Conservation (phyloP, 1,140 invertebrate genomes). For the Temnothorax curvispinosus region DNA sequence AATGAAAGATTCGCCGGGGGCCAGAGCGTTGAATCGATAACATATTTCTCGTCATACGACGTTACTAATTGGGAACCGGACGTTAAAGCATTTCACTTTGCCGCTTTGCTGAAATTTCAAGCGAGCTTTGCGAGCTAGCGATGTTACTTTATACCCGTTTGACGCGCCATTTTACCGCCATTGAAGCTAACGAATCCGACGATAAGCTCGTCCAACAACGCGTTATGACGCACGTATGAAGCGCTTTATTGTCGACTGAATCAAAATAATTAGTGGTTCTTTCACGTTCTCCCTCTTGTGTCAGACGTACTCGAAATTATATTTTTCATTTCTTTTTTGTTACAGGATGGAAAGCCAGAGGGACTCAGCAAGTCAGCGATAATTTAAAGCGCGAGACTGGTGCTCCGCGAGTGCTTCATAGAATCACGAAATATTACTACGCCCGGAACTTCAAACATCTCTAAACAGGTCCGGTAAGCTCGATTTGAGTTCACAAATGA, state of each 20-base stretch:
- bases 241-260: conserved; percentile 38
- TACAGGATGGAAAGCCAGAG: neutral
- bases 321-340: conserved; percentile 12
- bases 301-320: conserved; percentile 15
- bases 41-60: conserved; percentile 1
- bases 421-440: conserved; percentile 9
- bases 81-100: conserved; percentile 45
- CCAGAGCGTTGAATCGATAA: conserved; percentile 33
- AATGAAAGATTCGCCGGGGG: conserved; percentile 27
- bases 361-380: neutral
- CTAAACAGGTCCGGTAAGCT: neutral
- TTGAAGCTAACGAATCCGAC: conserved; percentile 53
- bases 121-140: conserved; percentile 15
- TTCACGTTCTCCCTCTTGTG: neutral
- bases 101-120: conserved; percentile 42
- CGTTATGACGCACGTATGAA: conserved; percentile 43
- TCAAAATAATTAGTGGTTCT: conserved; percentile 43
- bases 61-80: conserved; percentile 50
- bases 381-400: neutral
- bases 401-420: neutral
- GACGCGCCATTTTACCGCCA: conserved; percentile 45
- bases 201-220: conserved; percentile 53
- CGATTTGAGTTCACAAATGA: conserved; percentile 14
- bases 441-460: neutral
- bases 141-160: conserved; percentile 45